phyloP scores from a whole-genome alignment of 2,113 vertebrate species.

The Bostrychus sinensis region DNA sequence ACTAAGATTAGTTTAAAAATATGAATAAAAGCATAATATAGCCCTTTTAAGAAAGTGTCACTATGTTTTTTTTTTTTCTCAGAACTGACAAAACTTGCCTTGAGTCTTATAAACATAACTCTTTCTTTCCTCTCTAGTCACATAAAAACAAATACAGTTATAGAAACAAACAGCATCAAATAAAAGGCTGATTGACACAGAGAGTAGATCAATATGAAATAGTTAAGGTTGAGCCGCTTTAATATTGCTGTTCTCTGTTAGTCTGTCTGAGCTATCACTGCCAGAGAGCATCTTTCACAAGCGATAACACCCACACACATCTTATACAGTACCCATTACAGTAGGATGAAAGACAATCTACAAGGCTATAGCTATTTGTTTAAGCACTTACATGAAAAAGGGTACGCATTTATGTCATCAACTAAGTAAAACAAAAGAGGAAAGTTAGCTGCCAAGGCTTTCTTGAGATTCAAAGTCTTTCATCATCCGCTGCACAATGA shows the following conservation, averaged over 20 bases:
- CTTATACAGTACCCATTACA: not conserved
- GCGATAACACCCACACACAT: not conserved
- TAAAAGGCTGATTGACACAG: constrained; percentile 26
- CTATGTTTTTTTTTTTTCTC: too few relatives aligned
- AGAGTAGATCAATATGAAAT: constrained; percentile 37
- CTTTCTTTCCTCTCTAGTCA: not conserved
- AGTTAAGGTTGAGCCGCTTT: constrained; percentile 27
- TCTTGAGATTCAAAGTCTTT: too few relatives aligned
- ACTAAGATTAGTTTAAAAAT: too few relatives aligned
- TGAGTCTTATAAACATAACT: not conserved
- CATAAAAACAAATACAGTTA: not conserved
- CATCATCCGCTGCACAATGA: too few relatives aligned
- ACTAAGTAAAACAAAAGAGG: too few relatives aligned
- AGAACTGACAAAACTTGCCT: too few relatives aligned
- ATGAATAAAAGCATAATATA: too few relatives aligned
- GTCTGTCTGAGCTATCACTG: not conserved
- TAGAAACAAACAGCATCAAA: constrained; percentile 23
- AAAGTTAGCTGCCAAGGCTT: too few relatives aligned
- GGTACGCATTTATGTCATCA: too few relatives aligned
- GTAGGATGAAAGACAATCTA: not conserved
- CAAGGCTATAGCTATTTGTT: not conserved
- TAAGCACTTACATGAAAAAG: too few relatives aligned
- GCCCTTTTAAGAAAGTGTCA: too few relatives aligned
- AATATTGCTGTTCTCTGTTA: constrained; percentile 18
- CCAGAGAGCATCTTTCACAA: not conserved